Evolutionary conservation across 2,888 invertebrate species (phyloP).

Genomic region (Eupelmus urozonus): DNA sequence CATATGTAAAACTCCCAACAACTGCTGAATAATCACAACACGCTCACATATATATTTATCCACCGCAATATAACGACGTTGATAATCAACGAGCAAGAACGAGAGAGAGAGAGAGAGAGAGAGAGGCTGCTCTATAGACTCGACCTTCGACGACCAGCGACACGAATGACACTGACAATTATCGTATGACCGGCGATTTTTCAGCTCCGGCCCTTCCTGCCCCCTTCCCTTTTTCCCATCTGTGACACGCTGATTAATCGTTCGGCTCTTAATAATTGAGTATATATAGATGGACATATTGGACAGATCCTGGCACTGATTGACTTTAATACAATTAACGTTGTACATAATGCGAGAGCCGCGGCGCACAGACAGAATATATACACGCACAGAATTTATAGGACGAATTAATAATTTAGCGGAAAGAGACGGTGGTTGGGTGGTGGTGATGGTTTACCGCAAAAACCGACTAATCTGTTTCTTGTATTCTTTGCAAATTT

Average conservation of each 20-base stretch:
- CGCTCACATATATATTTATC: too few relatives aligned
- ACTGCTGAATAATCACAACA: conserved; percentile 30
- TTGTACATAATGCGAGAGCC: conserved; percentile 18
- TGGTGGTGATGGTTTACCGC: conserved; percentile 72
- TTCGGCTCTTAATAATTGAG: too few relatives aligned
- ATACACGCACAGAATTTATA: too few relatives aligned
- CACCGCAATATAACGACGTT: conserved; percentile 3
- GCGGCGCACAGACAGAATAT: too few relatives aligned
- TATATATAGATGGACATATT: neutral
- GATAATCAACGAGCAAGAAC: neutral
- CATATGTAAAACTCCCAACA: neutral
- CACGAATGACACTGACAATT: conserved; percentile 40
- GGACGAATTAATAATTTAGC: conserved; percentile 58
- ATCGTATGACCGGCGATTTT: conserved; percentile 19
- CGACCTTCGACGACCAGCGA: conserved; percentile 22
- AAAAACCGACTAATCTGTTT: conserved; percentile 75
- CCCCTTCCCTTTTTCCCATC: neutral
- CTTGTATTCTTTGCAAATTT: conserved; percentile 77
- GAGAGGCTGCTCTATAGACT: neutral
- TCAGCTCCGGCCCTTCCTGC: conserved; percentile 28
- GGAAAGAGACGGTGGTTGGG: conserved; percentile 64
- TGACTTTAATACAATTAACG: conserved; percentile 44
- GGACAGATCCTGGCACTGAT: conserved; percentile 19
- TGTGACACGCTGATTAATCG: too few relatives aligned
- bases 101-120: too few relatives aligned